Evolutionary conservation across 2,797 vertebrate genomes (phyloP).

Genomic region (Gadopsis marmoratus): DNA sequence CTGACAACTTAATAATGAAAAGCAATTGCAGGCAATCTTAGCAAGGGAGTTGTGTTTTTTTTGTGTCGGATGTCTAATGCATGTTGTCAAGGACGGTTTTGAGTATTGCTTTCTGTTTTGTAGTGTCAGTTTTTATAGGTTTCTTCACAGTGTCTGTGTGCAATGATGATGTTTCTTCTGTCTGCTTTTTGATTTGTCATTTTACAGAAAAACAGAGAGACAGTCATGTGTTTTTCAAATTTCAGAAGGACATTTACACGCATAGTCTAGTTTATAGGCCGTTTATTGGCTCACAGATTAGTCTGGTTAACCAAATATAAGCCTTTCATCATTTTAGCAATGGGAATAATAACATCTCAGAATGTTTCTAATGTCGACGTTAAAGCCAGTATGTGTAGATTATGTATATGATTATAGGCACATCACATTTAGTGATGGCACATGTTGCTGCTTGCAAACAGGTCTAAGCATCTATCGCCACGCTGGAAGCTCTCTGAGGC

Average conservation of each 20-base stretch:
- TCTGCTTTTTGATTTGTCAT: neutral
- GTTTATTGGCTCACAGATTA: neutral
- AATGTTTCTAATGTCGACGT: neutral
- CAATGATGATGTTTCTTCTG: neutral
- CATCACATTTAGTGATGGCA: neutral
- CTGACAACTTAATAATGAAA: slow-evolving; percentile 68
- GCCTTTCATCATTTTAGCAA: neutral
- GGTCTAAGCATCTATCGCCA: neutral
- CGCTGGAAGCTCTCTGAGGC: neutral
- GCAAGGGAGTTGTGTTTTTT: slow-evolving; percentile 22
- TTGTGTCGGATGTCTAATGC: slow-evolving; percentile 34
- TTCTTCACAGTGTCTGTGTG: slow-evolving; percentile 15
- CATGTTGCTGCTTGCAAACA: neutral
- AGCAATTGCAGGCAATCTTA: slow-evolving; percentile 56
- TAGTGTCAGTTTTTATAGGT: slow-evolving; percentile 18
- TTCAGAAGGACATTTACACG: neutral
- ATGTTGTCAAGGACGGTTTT: slow-evolving; percentile 33
- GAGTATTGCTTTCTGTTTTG: slow-evolving; percentile 9
- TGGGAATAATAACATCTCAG: neutral
- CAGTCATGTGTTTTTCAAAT: neutral
- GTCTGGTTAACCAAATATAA: neutral
- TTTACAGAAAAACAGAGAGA: neutral
- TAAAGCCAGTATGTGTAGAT: neutral
- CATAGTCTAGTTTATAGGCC: neutral
- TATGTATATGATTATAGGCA: neutral